Percentiles rank a stretch among this genome's conserved stretches.
Conservation (phyloP, 2,797 vertebrate genomes). For the Psittacula derbiana region DNA sequence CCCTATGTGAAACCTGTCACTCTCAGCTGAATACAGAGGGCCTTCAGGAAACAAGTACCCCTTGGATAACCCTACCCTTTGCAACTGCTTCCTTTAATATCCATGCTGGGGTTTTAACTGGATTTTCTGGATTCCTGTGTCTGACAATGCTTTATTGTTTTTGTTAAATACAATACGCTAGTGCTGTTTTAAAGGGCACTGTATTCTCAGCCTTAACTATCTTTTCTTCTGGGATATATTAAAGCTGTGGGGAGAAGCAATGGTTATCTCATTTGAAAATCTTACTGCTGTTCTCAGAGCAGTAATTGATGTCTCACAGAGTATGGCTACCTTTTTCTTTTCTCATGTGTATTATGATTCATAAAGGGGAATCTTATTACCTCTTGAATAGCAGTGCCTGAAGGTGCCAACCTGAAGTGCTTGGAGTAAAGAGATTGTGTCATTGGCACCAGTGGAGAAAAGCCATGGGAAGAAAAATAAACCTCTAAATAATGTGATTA, state of each 20-base stretch:
- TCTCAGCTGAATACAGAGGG: not conserved
- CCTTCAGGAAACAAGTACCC: not conserved
- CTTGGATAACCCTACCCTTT: not conserved
- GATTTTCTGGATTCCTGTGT: not conserved
- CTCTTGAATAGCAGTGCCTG: not conserved
- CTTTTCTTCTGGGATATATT: not conserved
- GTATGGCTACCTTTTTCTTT: not conserved
- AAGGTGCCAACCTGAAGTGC: not conserved
- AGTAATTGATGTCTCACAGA: not conserved
- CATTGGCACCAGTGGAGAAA: not conserved
- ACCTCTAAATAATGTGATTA: conserved; percentile 16
- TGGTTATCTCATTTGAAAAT: conserved; percentile 11
- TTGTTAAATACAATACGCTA: not conserved
- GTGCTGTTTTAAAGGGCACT: not conserved
- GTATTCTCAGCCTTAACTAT: not conserved
- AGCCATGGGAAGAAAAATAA: conserved; percentile 9
- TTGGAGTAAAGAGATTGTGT: conserved; percentile 11
- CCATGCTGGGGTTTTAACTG: not conserved
- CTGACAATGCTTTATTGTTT: not conserved
- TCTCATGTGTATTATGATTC: not conserved
- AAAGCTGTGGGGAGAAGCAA: not conserved
- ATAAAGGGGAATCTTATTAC: not conserved
- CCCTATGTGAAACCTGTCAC: not conserved
- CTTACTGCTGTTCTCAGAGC: not conserved
- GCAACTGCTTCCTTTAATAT: not conserved